Percentiles rank a stretch among this genome's conserved stretches.
Conservation (phyloP, 2,113 vertebrate genomes). For the Cisticola juncidis region DNA sequence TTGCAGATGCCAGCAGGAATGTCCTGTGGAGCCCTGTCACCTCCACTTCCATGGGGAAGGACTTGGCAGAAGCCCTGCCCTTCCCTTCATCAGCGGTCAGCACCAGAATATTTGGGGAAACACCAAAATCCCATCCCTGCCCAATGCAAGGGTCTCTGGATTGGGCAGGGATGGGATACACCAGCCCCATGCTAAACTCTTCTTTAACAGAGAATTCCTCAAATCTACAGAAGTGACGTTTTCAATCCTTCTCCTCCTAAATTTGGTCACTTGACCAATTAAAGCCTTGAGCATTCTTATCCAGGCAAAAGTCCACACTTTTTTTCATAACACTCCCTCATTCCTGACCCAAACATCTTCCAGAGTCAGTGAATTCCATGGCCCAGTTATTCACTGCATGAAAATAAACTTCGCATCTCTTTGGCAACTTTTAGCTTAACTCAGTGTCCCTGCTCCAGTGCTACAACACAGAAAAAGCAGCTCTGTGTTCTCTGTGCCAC, state of each 20-base stretch:
- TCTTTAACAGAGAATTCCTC: not conserved
- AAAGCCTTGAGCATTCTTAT: not conserved
- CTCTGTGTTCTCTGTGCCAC: not conserved
- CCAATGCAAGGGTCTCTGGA: not conserved
- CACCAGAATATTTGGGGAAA: not conserved
- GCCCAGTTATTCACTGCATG: not conserved
- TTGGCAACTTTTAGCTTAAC: not conserved
- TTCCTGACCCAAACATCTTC: not conserved
- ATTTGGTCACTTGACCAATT: not conserved
- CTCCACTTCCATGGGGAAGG: not conserved
- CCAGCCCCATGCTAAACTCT: not conserved
- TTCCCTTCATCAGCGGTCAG: not conserved
- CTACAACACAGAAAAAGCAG: not conserved
- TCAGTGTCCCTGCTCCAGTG: not conserved
- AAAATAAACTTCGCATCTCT: not conserved
- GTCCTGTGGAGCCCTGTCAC: rapidly evolving
- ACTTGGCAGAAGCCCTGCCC: not conserved
- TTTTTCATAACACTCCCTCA: not conserved
- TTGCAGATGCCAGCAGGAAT: not conserved
- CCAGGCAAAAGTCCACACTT: not conserved
- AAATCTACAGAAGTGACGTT: not conserved
- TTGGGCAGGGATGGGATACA: not conserved
- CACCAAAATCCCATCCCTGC: too few relatives aligned
- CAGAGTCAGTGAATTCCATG: not conserved
- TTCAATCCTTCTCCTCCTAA: not conserved